phyloP scores from a whole-genome alignment of 2,797 vertebrate species.

The Dendrocincla fuliginosa region DNA sequence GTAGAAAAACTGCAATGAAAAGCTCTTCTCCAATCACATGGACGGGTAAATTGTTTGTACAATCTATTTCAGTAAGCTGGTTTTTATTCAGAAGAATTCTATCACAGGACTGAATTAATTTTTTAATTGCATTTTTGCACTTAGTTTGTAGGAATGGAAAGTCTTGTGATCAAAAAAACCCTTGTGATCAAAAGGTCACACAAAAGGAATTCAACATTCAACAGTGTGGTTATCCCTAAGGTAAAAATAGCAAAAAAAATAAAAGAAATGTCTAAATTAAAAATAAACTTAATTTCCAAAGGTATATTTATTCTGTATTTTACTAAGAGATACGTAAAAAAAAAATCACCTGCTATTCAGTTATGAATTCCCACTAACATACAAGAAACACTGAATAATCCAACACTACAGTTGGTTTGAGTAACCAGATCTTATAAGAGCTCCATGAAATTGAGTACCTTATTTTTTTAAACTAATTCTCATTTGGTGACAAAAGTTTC shows the following conservation, averaged over 20 bases:
- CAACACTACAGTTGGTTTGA: neutral
- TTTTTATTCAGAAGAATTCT: neutral
- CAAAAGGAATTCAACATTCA: neutral
- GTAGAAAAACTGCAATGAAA: neutral
- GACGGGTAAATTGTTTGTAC: neutral
- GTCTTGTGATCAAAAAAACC: neutral
- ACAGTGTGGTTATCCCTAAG: neutral
- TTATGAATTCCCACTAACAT: neutral
- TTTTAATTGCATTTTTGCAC: neutral
- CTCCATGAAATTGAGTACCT: neutral
- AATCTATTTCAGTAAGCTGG: neutral
- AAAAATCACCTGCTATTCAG: neutral
- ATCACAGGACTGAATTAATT: neutral
- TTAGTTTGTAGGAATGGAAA: neutral
- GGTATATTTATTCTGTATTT: neutral
- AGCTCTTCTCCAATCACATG: neutral
- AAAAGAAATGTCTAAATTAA: neutral
- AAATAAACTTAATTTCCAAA: neutral
- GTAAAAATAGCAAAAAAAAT: neutral
- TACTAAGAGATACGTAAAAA: neutral
- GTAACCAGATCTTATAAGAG: neutral
- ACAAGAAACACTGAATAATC: neutral
- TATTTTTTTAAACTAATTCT: neutral
- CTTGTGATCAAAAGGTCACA: neutral
- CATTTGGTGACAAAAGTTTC: neutral